Evolutionary conservation across 2,888 invertebrate species (phyloP), one percentile per base, ranked within the genome.

Genomic region (Drosophila hawaiiensis): DNA sequence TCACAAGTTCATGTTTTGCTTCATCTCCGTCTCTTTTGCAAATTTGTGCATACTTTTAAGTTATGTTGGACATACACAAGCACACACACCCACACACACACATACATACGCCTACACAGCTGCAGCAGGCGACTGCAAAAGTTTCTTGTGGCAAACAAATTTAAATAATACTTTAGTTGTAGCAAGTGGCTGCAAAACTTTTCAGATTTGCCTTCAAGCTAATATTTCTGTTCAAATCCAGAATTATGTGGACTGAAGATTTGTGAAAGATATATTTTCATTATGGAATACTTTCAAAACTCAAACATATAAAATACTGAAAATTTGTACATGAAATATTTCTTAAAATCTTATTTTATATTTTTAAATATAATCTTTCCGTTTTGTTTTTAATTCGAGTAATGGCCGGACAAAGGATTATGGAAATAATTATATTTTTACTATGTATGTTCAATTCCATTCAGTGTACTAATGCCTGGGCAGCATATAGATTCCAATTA

Each of bases 201-300:
- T 89, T 74, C 47, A 75, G 82, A 90, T 86, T 89, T 86, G 87
- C 89, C 79, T 73, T 68, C 58, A 59, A 72, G 83, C 88, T 83
- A 79, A 90, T 84, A 70, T 80, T 73, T 50, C 41, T 50, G 63
- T 22, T 39, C 39, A 60, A 47, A 49, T 72, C 77, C 58, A 62
- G n/a, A 62, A 43, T 61, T 41, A 49, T 78, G 60, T 31, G 49
- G 22, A 6, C 41, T 35, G 28, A 29, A 65, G 49, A 64, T 43
- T 71, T 56, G 52, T 7, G 7, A 7, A n/a, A 22, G 16, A 14
- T 25, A 37, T 10, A n/a, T 35, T 50, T 28, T 52, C 39, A 50
- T 61, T 61, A 35, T 54, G 25, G 14, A 29, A 54, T 10, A 22
- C 6, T 39, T 33, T 28, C 5, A 6, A 10, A 28, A 19, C 19